Percentiles rank a stretch among this genome's conserved stretches.
These are phyloP conservation scores for Trinectes maculatus DNA, from an alignment of 2,113 vertebrate genomes.

Conservation along the genomic window DNA sequence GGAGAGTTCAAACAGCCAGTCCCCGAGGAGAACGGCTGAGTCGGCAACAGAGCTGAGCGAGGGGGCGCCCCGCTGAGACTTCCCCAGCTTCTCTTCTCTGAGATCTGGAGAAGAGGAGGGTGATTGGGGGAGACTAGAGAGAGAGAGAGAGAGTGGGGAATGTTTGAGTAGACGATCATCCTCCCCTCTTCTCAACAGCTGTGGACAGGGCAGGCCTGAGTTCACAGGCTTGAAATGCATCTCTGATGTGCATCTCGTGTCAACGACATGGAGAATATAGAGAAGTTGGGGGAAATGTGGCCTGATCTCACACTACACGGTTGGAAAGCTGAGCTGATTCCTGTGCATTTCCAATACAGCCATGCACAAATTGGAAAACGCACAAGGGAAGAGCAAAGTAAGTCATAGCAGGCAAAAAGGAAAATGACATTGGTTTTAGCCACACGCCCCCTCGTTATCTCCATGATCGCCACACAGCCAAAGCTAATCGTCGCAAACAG, in stretches of 20 bases:
- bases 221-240: constrained; percentile 36
- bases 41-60: constrained; percentile 56
- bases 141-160: constrained; percentile 33
- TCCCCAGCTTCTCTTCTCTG: constrained; percentile 43
- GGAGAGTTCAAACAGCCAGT: constrained; percentile 69
- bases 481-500: constrained; percentile 5
- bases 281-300: not conserved
- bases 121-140: not conserved
- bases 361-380: not conserved
- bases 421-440: not conserved
- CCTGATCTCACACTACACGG: constrained; percentile 5
- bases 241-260: constrained; percentile 34
- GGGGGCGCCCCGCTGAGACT: constrained; percentile 43
- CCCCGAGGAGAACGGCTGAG: constrained; percentile 60
- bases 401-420: not conserved
- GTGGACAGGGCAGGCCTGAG: constrained; percentile 35
- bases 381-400: not conserved
- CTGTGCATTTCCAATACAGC: not conserved
- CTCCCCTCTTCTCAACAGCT: constrained; percentile 72
- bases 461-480: not conserved
- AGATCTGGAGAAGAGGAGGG: constrained; percentile 47
- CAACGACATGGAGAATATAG: constrained; percentile 25
- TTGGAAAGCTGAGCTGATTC: not conserved
- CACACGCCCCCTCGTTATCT: not conserved
- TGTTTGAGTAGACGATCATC: constrained; percentile 56